Evolutionary conservation across 2,797 vertebrate genomes (phyloP).

Genomic region (Dryobates pubescens): DNA sequence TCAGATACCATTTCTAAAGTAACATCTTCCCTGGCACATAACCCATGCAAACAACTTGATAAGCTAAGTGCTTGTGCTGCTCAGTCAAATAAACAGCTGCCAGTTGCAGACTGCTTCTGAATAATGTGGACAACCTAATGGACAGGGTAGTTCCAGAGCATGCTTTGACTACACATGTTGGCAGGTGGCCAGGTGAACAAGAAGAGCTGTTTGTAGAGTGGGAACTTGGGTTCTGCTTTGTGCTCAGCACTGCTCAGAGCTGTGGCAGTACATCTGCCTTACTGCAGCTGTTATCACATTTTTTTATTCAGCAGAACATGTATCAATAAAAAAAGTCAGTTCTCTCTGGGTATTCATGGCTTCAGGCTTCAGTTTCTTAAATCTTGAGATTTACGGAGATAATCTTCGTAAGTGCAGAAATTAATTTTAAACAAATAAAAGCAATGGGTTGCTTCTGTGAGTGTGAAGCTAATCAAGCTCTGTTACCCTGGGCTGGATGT

Average conservation of each 20-base stretch:
- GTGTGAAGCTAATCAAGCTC: neutral
- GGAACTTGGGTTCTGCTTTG: neutral
- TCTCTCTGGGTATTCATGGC: neutral
- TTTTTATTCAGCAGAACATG: neutral
- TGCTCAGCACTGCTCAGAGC: neutral
- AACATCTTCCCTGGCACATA: neutral
- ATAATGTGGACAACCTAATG: neutral
- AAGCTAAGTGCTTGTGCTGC: neutral
- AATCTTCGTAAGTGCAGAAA: neutral
- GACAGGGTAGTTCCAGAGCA: accelerated
- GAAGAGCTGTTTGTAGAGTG: neutral
- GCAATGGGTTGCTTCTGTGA: neutral
- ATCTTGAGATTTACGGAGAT: neutral
- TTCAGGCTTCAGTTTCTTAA: neutral
- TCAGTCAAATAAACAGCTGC: neutral
- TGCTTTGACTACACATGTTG: neutral
- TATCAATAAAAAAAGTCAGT: neutral
- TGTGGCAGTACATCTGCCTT: neutral
- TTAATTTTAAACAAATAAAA: neutral
- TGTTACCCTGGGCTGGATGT: neutral
- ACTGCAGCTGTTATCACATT: neutral
- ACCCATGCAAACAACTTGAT: neutral
- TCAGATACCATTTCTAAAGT: neutral
- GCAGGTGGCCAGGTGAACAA: neutral
- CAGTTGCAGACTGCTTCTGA: neutral